Evolutionary conservation across 2,888 invertebrate genomes (phyloP).

Genomic region (Lepetodrilus schrolli): DNA sequence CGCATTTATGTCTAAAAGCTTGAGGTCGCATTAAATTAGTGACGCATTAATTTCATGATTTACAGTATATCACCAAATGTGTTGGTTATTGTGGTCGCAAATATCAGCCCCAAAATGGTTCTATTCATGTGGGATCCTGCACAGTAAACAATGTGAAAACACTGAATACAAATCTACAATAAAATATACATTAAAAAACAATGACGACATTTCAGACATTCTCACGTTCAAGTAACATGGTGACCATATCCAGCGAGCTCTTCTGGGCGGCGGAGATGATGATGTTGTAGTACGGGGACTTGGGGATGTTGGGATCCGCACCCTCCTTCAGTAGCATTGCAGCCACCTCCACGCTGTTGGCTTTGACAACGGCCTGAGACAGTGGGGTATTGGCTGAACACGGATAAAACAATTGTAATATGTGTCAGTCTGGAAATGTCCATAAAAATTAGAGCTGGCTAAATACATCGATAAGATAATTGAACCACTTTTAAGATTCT

Average conservation of each 20-base stretch:
- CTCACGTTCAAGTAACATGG: neutral
- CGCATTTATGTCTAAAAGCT: too few species aligned
- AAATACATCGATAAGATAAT: too few species aligned
- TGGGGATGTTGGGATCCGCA: conserved; percentile 23
- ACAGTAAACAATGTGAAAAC: too few species aligned
- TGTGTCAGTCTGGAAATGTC: neutral
- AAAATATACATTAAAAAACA: too few species aligned
- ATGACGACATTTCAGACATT: too few species aligned
- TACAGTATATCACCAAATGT: too few species aligned
- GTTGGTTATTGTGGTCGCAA: too few species aligned
- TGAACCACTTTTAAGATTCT: neutral
- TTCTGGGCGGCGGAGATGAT: conserved; percentile 20
- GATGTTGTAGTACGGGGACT: neutral
- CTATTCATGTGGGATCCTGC: too few species aligned
- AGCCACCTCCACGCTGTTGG: neutral
- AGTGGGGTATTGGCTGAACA: conserved; percentile 28
- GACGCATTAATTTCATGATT: too few species aligned
- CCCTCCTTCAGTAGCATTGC: neutral
- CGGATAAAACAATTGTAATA: neutral
- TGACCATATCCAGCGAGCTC: conserved; percentile 1
- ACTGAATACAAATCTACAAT: too few species aligned
- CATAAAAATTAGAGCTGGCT: neutral
- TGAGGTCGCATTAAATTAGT: too few species aligned
- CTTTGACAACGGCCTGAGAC: conserved; percentile 21
- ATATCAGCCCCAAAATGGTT: too few species aligned